A percentile compares a stretch with the other conserved stretches of the same genome.
Evolutionary conservation across 2,888 invertebrate species (phyloP).

Genomic region (Lucinisca nassula): DNA sequence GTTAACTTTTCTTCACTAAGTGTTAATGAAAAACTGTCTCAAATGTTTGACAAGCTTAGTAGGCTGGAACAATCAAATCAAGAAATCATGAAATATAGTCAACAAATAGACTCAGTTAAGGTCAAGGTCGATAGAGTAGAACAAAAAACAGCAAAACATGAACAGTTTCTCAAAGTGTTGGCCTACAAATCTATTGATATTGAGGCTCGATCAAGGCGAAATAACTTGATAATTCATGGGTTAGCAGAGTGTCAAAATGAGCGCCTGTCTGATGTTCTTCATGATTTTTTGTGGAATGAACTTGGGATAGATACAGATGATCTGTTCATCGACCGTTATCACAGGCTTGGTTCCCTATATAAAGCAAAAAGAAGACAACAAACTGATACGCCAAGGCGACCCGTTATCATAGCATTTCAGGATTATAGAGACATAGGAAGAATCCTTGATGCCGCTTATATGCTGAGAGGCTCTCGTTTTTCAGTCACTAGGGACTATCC

Average conservation of each 20-base stretch:
- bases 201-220: not conserved
- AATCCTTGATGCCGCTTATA: not conserved
- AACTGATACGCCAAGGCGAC: not conserved
- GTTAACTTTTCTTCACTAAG: not conserved
- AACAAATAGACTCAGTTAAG: not conserved
- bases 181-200: no score
- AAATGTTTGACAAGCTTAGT: not conserved
- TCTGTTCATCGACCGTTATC: not conserved
- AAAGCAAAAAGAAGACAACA: not conserved
- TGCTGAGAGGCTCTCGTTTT: conserved; percentile 11
- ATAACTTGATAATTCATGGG: not conserved
- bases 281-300: no score
- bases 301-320: not conserved
- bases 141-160: not conserved
- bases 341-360: not conserved
- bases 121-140: not conserved
- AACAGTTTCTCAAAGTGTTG: not conserved
- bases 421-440: conserved; percentile 16
- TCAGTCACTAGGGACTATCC: conserved; percentile 30
- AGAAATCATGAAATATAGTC: not conserved
- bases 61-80: not conserved
- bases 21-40: not conserved
- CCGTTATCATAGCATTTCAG: conserved; percentile 17
- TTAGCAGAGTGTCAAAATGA: not conserved
- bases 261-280: not conserved